Base-by-base conservation (phyloP, 2,113 vertebrate genomes). In the Heptranchias perlo region DNA sequence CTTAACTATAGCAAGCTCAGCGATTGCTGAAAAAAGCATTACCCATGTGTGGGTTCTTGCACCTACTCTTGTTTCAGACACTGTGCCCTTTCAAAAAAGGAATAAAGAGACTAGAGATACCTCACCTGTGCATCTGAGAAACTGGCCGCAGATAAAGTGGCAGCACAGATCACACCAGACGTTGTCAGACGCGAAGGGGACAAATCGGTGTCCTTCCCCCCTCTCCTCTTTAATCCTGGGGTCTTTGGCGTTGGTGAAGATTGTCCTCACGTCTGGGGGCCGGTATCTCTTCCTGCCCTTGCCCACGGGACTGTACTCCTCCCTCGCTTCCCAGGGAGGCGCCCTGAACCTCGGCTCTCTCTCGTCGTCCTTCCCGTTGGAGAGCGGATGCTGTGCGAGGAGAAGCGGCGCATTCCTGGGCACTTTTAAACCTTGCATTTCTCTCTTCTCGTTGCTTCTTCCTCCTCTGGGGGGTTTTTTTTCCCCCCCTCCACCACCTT, bases 141-240 rank as follows among this genome's bases (percentile, higher is more conserved):
- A 52, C 96, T 96, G 96, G 49, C n/a, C 96, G 44, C 47, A 96
- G 96, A 97, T 96, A 95, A 96, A 97, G 96, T 49, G 86, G 96
- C 97, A 96, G 96, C 97, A 97, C 73, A 96, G 96, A 96, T 97
- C 96, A 96, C 97, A 97, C 97, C 97, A 97, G 87, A 96, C 47
- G 44, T 96, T 97, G 64, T 84, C 73, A 82, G 96, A 91, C 96
- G 78, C 96, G 49, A 96, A 64, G 89, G 86, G 96, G 82, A 54
- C 86, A 96, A 97, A 97, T 89, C 93, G 95, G 96, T 97, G 97
- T 0, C 64, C 64, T 16, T 94, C 64, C 0, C 87, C 94, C 4
- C 35, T 54, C 65, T 67, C 96, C 54, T 31, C 87, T 28, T 35
- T 64, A 0, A 64, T 35, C n/a, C 61, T 16, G 73, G 93, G 86